A percentile compares a stretch with the other conserved stretches of the same genome.
phyloP scores from a whole-genome alignment of 2,888 invertebrate genomes.

The Sylvicola cinctus region DNA sequence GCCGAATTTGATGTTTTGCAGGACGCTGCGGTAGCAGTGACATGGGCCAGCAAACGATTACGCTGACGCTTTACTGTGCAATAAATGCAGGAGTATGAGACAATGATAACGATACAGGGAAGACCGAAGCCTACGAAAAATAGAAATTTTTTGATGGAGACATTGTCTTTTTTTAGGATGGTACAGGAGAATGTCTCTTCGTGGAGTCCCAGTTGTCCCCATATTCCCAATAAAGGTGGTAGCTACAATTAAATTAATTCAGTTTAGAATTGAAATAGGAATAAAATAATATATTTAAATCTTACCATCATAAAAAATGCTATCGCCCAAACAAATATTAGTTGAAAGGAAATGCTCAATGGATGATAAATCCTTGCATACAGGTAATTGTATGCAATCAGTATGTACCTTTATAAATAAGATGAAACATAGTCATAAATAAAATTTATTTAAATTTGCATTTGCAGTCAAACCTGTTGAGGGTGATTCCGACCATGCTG shows the following conservation, averaged over 20 bases:
- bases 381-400: constrained; percentile 61
- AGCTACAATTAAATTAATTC: constrained; percentile 28
- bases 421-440: constrained; percentile 3
- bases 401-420: constrained; percentile 40
- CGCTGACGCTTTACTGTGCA: constrained; percentile 56
- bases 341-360: constrained; percentile 52
- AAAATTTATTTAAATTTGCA: neutral
- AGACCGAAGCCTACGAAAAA: constrained; percentile 66
- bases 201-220: constrained; percentile 70
- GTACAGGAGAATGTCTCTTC: constrained; percentile 73
- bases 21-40: constrained; percentile 11
- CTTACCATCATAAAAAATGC: constrained; percentile 51
- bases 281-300: constrained; percentile 1
- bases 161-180: constrained; percentile 53
- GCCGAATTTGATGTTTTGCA: neutral
- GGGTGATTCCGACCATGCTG: constrained; percentile 76
- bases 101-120: constrained; percentile 66
- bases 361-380: constrained; percentile 60
- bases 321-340: constrained; percentile 58
- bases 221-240: constrained; percentile 58
- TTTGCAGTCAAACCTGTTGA: constrained; percentile 45
- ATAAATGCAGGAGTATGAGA: constrained; percentile 72
- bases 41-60: constrained; percentile 46
- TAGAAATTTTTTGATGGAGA: constrained; percentile 64
- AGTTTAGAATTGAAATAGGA: neutral